These are phyloP conservation scores for Vulpes lagopus DNA, from an alignment of 2,113 vertebrate genomes.

Conservation along the genomic window DNA sequence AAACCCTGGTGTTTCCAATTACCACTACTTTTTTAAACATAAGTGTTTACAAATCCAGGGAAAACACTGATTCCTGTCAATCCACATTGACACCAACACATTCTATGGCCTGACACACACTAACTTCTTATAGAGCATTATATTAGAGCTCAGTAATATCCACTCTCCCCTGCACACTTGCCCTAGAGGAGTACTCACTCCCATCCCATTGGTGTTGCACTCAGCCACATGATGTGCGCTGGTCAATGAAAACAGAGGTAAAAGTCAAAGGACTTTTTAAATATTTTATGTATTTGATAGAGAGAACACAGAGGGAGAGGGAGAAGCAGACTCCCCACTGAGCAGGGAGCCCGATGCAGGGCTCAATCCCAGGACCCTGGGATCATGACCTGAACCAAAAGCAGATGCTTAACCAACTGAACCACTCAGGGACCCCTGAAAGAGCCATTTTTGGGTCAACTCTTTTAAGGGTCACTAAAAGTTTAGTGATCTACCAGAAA, in stretches of 20 bases:
- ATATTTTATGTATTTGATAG: too few species aligned
- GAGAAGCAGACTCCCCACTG: too few species aligned
- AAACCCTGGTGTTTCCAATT: conserved; percentile 7
- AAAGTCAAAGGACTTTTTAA: too few species aligned
- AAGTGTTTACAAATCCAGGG: not conserved
- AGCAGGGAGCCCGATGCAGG: too few species aligned
- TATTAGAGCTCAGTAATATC: not conserved
- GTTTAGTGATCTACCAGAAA: not conserved
- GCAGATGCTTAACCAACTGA: too few species aligned
- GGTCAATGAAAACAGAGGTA: not conserved
- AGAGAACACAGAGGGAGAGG: too few species aligned
- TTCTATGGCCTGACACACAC: not conserved
- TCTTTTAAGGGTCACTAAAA: not conserved
- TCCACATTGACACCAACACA: not conserved
- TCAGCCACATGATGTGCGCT: not conserved
- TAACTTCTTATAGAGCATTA: not conserved
- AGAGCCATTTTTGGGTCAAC: not conserved
- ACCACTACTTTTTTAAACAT: not conserved
- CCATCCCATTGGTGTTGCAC: fast-evolving
- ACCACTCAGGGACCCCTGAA: too few species aligned
- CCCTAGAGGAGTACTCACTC: not conserved
- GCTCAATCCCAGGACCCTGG: too few species aligned
- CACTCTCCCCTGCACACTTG: not conserved
- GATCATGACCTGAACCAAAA: too few species aligned
- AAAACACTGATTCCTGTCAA: not conserved